Percentiles rank a stretch among this genome's conserved stretches.
Conservation (phyloP, 2,888 invertebrate species). For the Invenusta paracnida region DNA sequence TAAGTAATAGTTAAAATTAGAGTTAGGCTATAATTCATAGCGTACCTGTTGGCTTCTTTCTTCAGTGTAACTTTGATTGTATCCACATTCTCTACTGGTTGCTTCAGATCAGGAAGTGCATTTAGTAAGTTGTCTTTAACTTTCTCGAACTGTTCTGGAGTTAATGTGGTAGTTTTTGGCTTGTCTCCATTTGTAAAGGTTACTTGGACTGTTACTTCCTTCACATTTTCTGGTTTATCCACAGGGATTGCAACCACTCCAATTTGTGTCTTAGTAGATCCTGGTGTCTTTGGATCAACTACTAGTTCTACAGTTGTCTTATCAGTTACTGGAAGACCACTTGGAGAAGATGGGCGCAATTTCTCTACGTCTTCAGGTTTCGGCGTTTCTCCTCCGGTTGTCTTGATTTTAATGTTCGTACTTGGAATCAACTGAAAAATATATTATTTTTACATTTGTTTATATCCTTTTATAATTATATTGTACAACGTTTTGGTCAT, state of each 20-base stretch:
- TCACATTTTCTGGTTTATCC: background rate
- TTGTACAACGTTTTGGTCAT: too few relatives aligned
- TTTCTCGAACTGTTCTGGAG: background rate
- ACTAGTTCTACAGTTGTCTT: background rate
- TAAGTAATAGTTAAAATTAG: too few relatives aligned
- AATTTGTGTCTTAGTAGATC: background rate
- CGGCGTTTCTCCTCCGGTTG: background rate
- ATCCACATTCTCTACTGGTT: background rate
- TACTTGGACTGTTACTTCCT: background rate
- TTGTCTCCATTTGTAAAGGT: background rate
- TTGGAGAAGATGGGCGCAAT: background rate
- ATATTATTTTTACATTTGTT: too few relatives aligned
- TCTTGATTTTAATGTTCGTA: background rate
- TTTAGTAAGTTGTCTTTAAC: background rate
- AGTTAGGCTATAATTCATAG: background rate
- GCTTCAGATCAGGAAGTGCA: background rate
- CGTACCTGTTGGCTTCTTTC: background rate
- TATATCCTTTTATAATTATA: too few relatives aligned
- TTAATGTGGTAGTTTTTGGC: background rate
- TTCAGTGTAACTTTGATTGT: background rate
- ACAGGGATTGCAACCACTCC: background rate
- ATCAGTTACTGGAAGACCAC: background rate
- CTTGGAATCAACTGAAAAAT: background rate
- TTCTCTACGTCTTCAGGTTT: background rate
- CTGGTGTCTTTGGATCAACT: background rate